A percentile compares a stretch with the other conserved stretches of the same genome.
Conservation (phyloP, 1,140 invertebrate genomes). For the Lordiphosa collinella region DNA sequence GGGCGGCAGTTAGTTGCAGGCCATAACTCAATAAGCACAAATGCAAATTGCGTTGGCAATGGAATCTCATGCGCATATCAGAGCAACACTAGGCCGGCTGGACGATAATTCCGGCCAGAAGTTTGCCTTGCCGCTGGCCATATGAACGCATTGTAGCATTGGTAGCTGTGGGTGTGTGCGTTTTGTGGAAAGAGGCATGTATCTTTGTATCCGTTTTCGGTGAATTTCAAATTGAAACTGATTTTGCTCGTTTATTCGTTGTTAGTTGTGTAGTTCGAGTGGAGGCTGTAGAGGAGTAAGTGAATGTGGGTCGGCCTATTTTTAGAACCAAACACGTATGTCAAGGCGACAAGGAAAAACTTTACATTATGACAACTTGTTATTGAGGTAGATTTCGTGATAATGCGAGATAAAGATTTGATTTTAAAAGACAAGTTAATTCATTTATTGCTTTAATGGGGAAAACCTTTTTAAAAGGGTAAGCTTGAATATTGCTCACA, state of each 20-base stretch:
- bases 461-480: no score
- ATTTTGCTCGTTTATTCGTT: constrained; percentile 54
- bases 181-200: constrained; percentile 3
- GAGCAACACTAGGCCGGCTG: constrained; percentile 26
- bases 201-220: constrained; percentile 57
- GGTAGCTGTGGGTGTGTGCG: constrained; percentile 10
- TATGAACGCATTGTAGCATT: constrained; percentile 8
- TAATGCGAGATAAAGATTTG: no score
- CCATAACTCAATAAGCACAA: constrained; percentile 75
- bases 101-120: constrained; percentile 35
- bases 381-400: no score
- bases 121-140: constrained; percentile 2
- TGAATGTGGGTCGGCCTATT: constrained; percentile 15
- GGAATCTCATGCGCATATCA: constrained; percentile 36
- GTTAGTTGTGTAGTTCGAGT: constrained; percentile 28
- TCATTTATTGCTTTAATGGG: no score
- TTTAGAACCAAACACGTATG: constrained; percentile 31
- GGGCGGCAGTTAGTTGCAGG: constrained; percentile 60
- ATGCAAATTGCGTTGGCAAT: constrained; percentile 62
- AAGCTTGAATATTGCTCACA: no score
- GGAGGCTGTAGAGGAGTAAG: neutral
- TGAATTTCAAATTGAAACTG: constrained; percentile 69
- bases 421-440: no score
- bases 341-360: constrained; percentile 34
- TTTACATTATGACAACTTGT: neutral